Conservation (phyloP, 2,113 vertebrate species). For the Menidia beryllina region DNA sequence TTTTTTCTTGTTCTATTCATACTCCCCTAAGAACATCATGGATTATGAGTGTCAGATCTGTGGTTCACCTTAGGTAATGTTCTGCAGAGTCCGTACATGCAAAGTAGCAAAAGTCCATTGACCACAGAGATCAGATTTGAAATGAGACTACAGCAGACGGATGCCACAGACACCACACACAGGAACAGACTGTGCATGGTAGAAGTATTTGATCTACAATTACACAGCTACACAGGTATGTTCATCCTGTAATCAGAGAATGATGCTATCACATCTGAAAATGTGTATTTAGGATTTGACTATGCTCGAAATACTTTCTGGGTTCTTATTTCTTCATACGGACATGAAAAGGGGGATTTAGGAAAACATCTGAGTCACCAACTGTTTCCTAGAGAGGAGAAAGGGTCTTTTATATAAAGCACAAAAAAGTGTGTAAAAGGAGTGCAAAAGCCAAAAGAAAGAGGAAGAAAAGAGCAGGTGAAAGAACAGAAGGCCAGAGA, state of each 20-base stretch:
- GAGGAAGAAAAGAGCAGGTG: slow-evolving; percentile 17
- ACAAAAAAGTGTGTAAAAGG: background rate
- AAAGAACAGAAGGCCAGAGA: slow-evolving; percentile 46
- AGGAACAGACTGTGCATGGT: background rate
- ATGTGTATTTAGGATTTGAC: background rate
- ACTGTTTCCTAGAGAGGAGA: no score
- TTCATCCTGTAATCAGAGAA: background rate
- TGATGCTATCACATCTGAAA: background rate
- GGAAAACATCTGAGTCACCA: background rate
- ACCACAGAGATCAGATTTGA: slow-evolving; percentile 38
- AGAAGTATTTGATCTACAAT: background rate
- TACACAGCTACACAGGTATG: background rate
- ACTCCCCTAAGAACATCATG: background rate
- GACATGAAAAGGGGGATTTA: background rate
- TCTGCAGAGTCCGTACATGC: slow-evolving; percentile 37
- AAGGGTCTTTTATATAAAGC: no score
- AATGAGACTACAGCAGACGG: slow-evolving; percentile 20
- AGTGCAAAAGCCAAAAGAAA: slow-evolving; percentile 33
- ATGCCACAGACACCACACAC: background rate
- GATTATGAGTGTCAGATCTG: slow-evolving; percentile 4
- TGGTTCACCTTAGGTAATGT: slow-evolving; percentile 47
- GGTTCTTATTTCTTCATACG: background rate
- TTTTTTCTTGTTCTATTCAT: background rate
- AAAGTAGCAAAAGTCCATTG: slow-evolving; percentile 2
- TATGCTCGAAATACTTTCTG: background rate